Evolutionary conservation across 2,113 vertebrate species (phyloP).

Genomic region (Pachypanchax playfairii): DNA sequence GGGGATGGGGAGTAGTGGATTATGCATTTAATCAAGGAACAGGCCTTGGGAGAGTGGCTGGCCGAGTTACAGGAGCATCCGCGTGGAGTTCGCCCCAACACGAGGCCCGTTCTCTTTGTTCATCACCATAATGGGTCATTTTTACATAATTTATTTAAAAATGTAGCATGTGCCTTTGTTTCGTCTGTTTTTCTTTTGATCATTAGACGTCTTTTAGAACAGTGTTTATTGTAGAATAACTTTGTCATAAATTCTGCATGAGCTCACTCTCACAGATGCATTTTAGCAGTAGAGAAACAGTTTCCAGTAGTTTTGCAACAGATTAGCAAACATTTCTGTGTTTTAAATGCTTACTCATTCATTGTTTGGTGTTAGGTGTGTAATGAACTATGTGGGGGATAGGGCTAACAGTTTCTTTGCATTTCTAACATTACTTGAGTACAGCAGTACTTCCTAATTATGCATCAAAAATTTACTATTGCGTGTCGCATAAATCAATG

Average conservation of each 20-base stretch:
- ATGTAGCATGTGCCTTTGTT: slow-evolving; percentile 3
- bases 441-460: too few species aligned
- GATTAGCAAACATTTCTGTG: too few species aligned
- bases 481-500: too few species aligned
- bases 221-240: slow-evolving; percentile 33
- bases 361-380: too few species aligned
- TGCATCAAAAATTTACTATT: too few species aligned
- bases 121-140: slow-evolving; percentile 70
- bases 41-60: slow-evolving; percentile 82
- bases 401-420: too few species aligned
- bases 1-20: slow-evolving; percentile 85
- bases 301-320: too few species aligned
- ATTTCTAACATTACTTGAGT: too few species aligned
- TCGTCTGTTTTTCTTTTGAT: slow-evolving; percentile 43
- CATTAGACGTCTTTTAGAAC: slow-evolving; percentile 19
- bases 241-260: neutral
- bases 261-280: too few species aligned
- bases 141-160: slow-evolving; percentile 66
- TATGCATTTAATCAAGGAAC: slow-evolving; percentile 88
- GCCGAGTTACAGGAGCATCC: slow-evolving; percentile 76
- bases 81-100: slow-evolving; percentile 69
- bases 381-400: too few species aligned
- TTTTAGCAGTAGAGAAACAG: too few species aligned
- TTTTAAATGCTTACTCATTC: too few species aligned
- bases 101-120: slow-evolving; percentile 72